A percentile compares a stretch with the other conserved stretches of the same genome.
Evolutionary conservation across 1,140 invertebrate species (phyloP).

Genomic region (Bombus sylvicola): DNA sequence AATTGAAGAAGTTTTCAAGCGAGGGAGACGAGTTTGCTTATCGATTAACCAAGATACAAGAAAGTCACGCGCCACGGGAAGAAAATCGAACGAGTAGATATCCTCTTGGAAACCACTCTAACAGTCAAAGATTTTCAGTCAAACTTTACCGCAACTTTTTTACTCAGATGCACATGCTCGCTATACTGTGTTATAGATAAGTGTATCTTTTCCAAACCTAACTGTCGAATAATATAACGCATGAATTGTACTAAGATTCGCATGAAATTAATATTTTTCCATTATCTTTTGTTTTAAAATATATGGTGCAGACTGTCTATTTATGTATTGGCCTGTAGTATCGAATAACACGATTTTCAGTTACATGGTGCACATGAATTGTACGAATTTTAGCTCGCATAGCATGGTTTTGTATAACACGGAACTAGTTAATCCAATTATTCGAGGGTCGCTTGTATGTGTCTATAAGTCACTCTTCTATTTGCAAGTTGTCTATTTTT

Average conservation of each 20-base stretch:
- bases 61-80: slow-evolving; percentile 4
- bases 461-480: too few relatives aligned
- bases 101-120: neutral
- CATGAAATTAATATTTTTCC: neutral
- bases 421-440: neutral
- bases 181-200: neutral
- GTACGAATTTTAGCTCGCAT: neutral
- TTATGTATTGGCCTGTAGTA: neutral
- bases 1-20: slow-evolving; percentile 10
- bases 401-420: neutral
- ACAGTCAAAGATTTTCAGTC: neutral
- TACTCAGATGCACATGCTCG: neutral
- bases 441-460: neutral
- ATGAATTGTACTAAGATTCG: neutral
- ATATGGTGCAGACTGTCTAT: neutral
- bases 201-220: neutral
- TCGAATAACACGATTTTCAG: neutral
- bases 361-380: neutral
- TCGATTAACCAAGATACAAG: slow-evolving; percentile 20
- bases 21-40: neutral
- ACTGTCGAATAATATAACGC: neutral
- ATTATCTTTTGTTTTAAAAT: neutral
- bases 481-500: too few relatives aligned
- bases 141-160: neutral
- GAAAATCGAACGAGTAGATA: slow-evolving; percentile 15